Percentiles rank a stretch among this genome's conserved stretches.
These are phyloP conservation scores for Trissolcus brochymenae DNA, from an alignment of 2,888 invertebrate species.

Conservation along the genomic window DNA sequence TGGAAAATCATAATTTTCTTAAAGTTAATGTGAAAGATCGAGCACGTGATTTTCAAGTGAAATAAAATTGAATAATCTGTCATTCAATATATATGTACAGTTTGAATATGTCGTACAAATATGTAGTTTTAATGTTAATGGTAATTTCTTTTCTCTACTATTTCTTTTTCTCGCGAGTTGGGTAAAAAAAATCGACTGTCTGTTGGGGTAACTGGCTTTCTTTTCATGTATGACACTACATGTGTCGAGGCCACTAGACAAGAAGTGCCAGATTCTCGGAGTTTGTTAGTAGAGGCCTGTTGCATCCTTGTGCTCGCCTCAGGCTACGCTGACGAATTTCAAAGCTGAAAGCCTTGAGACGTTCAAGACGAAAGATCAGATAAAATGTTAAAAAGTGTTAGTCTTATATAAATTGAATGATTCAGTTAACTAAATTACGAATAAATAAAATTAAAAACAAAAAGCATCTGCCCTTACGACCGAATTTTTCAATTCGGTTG, in stretches of 20 bases:
- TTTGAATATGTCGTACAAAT: background rate
- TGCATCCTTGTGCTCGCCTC: conserved; percentile 71
- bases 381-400: background rate
- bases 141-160: background rate
- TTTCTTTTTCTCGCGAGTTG: background rate
- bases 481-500: too few relatives aligned
- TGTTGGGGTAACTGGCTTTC: conserved; percentile 69
- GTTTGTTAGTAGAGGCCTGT: conserved; percentile 75
- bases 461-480: too few relatives aligned
- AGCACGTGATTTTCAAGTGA: conserved; percentile 18
- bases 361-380: conserved; percentile 11
- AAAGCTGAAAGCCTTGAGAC: background rate
- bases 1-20: conserved; percentile 32
- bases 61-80: conserved; percentile 43
- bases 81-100: conserved; percentile 14
- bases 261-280: conserved; percentile 71
- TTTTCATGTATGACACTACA: conserved; percentile 75
- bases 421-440: too few relatives aligned
- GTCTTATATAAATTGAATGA: too few relatives aligned
- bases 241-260: conserved; percentile 73
- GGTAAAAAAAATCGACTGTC: conserved; percentile 47
- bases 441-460: too few relatives aligned
- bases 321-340: conserved; percentile 66
- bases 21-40: conserved; percentile 41
- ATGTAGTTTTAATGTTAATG: background rate